phyloP scores from a whole-genome alignment of 1,140 invertebrate genomes.

The Bombus cullumanus region DNA sequence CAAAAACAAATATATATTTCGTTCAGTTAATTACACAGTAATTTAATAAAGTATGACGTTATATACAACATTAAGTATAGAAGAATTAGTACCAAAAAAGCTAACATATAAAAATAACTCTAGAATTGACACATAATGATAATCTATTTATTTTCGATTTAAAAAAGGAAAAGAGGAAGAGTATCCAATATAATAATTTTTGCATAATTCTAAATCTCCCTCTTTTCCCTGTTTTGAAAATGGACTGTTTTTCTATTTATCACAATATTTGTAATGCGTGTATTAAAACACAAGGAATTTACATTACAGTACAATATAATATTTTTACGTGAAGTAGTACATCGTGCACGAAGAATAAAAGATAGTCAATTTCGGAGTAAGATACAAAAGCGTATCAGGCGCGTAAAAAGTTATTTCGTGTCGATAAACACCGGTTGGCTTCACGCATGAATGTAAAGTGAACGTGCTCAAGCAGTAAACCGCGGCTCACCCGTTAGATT shows the following conservation, averaged over 20 bases:
- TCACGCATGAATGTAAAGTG: conserved; percentile 24
- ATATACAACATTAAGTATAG: too few species aligned
- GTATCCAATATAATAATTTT: background rate
- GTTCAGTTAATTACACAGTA: too few species aligned
- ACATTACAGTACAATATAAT: background rate
- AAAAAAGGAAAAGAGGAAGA: background rate
- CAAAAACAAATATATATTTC: too few species aligned
- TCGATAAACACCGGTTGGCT: background rate
- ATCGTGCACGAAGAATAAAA: background rate
- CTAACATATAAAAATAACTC: too few species aligned
- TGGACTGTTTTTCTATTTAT: background rate
- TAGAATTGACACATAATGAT: too few species aligned
- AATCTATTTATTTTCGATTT: background rate
- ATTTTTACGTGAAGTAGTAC: background rate
- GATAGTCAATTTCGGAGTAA: background rate
- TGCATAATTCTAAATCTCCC: background rate
- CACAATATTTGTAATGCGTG: background rate
- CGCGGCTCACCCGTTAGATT: conserved; percentile 65
- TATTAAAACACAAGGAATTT: background rate
- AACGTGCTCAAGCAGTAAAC: conserved; percentile 11
- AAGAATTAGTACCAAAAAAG: too few species aligned
- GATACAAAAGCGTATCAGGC: background rate
- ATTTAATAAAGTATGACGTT: too few species aligned
- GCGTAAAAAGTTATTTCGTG: background rate
- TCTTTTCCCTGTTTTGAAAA: background rate